Evolutionary conservation across 2,113 vertebrate species (phyloP).

Genomic region (Sebastes schlegelii): DNA sequence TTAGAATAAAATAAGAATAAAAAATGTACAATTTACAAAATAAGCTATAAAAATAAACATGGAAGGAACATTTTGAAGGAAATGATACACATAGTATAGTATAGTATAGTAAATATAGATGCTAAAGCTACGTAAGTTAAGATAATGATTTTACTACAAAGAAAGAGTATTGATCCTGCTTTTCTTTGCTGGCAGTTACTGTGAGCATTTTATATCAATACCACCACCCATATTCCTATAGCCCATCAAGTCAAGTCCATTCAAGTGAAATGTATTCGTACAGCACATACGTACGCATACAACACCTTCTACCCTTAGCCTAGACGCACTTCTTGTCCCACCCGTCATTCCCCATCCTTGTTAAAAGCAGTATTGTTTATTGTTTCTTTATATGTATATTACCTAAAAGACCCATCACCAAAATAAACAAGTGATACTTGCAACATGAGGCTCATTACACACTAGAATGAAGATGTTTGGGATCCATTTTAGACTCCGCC

Average conservation of each 20-base stretch:
- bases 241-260: not conserved
- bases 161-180: not conserved
- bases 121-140: not conserved
- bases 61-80: not conserved
- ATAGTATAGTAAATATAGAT: not conserved
- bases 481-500: not conserved
- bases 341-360: not conserved
- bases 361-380: not conserved
- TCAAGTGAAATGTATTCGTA: not conserved
- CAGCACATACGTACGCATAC: not conserved
- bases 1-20: too few relatives aligned
- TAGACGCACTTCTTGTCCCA: not conserved
- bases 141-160: not conserved
- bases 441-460: not conserved
- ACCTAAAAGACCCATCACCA: not conserved
- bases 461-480: not conserved
- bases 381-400: not conserved
- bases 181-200: not conserved
- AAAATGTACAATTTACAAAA: too few relatives aligned
- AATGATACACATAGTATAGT: not conserved
- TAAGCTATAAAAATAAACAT: too few relatives aligned
- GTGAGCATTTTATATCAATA: not conserved
- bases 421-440: not conserved
- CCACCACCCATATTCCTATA: not conserved
- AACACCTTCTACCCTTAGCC: not conserved